Conservation (phyloP, 2,888 invertebrate genomes). For the Ctena decussata region DNA sequence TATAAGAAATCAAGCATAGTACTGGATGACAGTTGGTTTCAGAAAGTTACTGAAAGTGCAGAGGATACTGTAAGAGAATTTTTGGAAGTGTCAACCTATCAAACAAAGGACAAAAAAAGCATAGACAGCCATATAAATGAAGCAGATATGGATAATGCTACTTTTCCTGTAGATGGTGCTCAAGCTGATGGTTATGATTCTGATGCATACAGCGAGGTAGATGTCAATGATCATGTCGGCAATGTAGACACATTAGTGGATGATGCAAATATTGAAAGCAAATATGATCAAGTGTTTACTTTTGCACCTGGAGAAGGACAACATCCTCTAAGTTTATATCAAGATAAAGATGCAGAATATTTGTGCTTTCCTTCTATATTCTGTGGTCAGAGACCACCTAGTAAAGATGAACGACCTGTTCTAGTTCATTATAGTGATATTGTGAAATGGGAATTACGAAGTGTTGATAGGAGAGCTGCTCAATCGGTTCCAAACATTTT, state of each 20-base stretch:
- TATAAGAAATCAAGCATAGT: background rate
- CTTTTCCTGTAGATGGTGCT: too few relatives aligned
- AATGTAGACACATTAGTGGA: background rate
- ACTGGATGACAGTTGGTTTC: background rate
- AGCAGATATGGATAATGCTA: background rate
- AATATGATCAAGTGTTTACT: too few relatives aligned
- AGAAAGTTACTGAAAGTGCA: background rate
- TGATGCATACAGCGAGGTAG: background rate
- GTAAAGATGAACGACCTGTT: background rate
- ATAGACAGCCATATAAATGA: background rate
- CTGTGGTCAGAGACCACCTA: too few relatives aligned
- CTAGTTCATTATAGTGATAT: constrained; percentile 4
- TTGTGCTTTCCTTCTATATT: too few relatives aligned
- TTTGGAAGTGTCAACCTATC: background rate
- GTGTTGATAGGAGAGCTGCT: too few relatives aligned
- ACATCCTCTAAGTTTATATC: background rate
- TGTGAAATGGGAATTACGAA: too few relatives aligned
- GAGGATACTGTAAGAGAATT: background rate
- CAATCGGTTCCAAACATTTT: too few relatives aligned
- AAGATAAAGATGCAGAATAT: too few relatives aligned
- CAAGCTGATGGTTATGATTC: too few relatives aligned
- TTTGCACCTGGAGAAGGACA: background rate
- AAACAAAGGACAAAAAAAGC: background rate
- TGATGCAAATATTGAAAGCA: background rate
- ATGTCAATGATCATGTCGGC: background rate